Evolutionary conservation across 2,888 invertebrate species (phyloP), one percentile per base, ranked within the genome.

Genomic region (Acleris holmiana): DNA sequence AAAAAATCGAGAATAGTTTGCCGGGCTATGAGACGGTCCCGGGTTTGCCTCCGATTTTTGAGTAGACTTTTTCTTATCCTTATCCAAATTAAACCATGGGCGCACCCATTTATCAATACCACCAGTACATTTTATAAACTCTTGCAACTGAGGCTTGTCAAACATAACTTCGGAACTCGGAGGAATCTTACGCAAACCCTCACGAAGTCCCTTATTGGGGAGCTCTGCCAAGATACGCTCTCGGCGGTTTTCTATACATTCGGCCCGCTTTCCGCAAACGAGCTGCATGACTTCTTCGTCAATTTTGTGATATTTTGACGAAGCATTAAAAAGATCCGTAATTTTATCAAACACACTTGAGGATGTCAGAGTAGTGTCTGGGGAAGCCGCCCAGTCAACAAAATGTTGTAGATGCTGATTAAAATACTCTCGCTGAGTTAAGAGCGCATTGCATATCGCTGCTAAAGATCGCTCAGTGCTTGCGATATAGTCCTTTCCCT

Each of bases 241-340:
- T 53, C 67, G 47, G 35, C 67, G 67, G 60, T 17, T 60, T 35
- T 67, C 57, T 17, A 67, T 59, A 48, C 41, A 67, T 19, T 67
- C 63, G 2, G 67, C 67, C 15, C 67, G 60, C 55, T 67, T 67
- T 19, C 61, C 61, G 40, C 67, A 67, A 48, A 67, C 64, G n/a
- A 64, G 48, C 35, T 67, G 67, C 64, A 67, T 64, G n/a, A 64
- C 61, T 25, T 67, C 61, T 18, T 67, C 67, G 48, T 53, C 59
- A 19, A 40, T 55, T 49, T 64, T 67, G 44, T 67, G 67, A 35
- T 60, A 60, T 53, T 56, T 67, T 1, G 63, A 59, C 10, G 44
- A 41, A 29, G 56, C 0, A 49, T 57, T 49, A 46, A 64, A 64
- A 5, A 67, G 19, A 18, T 61, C 64, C 2, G 67, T 53, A 25